These are phyloP conservation scores for Pelecanus crispus DNA, from an alignment of 2,113 vertebrate genomes.

Conservation along the genomic window DNA sequence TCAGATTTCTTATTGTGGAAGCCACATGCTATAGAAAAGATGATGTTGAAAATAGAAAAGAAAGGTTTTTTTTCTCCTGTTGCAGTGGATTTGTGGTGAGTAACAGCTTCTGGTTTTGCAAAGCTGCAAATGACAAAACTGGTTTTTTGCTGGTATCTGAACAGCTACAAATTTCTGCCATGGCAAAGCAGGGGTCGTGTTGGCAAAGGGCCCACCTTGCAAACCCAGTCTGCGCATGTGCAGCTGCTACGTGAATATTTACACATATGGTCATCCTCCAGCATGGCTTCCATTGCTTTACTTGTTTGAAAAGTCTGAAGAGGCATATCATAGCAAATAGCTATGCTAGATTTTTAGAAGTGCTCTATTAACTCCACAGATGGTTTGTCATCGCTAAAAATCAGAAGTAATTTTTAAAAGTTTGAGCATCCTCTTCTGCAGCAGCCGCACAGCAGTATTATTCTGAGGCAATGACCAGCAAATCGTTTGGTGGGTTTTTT, in stretches of 20 bases:
- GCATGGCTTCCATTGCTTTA: not conserved
- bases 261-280: not conserved
- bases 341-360: not conserved
- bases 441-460: rapidly evolving
- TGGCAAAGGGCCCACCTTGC: not conserved
- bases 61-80: not conserved
- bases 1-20: not conserved
- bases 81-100: not conserved
- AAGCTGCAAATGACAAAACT: not conserved
- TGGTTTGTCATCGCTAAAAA: not conserved
- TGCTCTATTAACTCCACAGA: not conserved
- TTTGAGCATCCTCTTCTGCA: too few species aligned
- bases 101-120: not conserved
- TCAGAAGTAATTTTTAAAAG: not conserved
- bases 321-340: too few species aligned
- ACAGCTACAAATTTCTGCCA: not conserved
- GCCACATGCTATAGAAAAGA: not conserved
- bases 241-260: not conserved
- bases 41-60: not conserved
- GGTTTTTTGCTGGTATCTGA: rapidly evolving
- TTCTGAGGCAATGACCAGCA: not conserved
- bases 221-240: rapidly evolving
- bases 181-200: rapidly evolving
- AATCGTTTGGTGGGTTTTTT: not conserved
- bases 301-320: not conserved